These are phyloP conservation scores for Chalcis sispes DNA, from an alignment of 2,888 invertebrate genomes.

Conservation along the genomic window DNA sequence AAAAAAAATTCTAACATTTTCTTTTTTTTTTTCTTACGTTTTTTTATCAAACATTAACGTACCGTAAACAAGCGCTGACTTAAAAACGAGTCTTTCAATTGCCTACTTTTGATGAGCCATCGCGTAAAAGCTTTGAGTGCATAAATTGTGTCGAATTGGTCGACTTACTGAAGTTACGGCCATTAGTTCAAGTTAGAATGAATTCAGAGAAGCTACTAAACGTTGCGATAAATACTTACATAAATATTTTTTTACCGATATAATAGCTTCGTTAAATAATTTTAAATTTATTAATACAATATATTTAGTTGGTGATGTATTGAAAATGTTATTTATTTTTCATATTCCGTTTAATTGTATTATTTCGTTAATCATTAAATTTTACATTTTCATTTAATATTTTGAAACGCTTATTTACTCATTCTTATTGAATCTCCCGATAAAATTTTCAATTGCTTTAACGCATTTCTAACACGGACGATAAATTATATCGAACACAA, in stretches of 20 bases:
- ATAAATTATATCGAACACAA: too few relatives aligned
- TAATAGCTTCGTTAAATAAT: background rate
- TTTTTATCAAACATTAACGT: background rate
- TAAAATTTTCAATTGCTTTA: too few relatives aligned
- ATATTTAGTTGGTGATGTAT: too few relatives aligned
- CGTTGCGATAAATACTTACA: conserved; percentile 10
- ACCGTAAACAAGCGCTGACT: background rate
- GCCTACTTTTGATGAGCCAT: conserved; percentile 24
- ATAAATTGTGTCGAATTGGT: conserved; percentile 39
- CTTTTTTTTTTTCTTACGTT: background rate
- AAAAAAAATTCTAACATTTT: too few relatives aligned
- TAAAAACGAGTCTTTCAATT: conserved; percentile 27
- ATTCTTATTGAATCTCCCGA: too few relatives aligned
- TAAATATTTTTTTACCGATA: conserved; percentile 7
- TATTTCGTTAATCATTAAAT: too few relatives aligned
- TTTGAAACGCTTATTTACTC: too few relatives aligned
- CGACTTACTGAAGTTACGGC: conserved; percentile 35
- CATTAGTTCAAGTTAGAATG: conserved; percentile 3
- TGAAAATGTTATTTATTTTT: too few relatives aligned
- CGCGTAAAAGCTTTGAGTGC: conserved; percentile 27
- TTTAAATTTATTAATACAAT: too few relatives aligned
- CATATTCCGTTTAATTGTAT: too few relatives aligned
- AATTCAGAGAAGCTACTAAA: background rate
- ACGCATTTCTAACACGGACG: too few relatives aligned
- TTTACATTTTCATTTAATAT: too few relatives aligned